Percentiles rank a stretch among this genome's conserved stretches.
Evolutionary conservation across 2,888 invertebrate species (phyloP).

Genomic region (Nymphalis urticae): DNA sequence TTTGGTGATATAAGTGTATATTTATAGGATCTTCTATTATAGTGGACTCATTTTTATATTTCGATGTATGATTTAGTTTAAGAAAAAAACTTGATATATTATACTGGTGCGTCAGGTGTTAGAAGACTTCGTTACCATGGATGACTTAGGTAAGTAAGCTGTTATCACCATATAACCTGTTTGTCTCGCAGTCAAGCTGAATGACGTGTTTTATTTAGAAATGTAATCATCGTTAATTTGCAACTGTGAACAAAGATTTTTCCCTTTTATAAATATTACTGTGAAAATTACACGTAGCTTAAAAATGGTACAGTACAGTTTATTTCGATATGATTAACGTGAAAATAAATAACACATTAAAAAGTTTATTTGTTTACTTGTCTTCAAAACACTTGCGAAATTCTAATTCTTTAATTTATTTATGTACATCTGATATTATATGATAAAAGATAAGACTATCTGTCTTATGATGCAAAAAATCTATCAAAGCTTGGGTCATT

Average conservation of each 20-base stretch:
- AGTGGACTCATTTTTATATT: conserved; percentile 1
- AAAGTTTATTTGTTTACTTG: too few relatives aligned
- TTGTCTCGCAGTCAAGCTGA: conserved; percentile 53
- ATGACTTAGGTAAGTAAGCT: conserved; percentile 75
- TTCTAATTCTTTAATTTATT: too few relatives aligned
- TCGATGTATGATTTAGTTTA: conserved; percentile 9
- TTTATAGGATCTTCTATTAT: conserved; percentile 4
- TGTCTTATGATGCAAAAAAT: too few relatives aligned
- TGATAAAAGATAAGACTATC: too few relatives aligned
- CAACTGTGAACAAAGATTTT: conserved; percentile 6
- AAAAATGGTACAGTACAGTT: too few relatives aligned
- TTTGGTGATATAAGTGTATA: conserved; percentile 39
- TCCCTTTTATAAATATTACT: conserved; percentile 15
- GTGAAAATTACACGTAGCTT: not conserved
- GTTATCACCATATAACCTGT: conserved; percentile 77
- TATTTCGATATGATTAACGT: too few relatives aligned
- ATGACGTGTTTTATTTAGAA: conserved; percentile 70
- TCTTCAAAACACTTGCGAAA: too few relatives aligned
- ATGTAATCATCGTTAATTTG: conserved; percentile 26
- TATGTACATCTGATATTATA: too few relatives aligned
- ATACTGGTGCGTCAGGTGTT: conserved; percentile 50
- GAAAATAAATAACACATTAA: too few relatives aligned
- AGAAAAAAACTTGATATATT: conserved; percentile 1
- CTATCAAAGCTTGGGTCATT: too few relatives aligned
- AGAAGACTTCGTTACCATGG: conserved; percentile 56